Evolutionary conservation across 1,140 invertebrate species (phyloP).

Genomic region (Penaeus indicus): DNA sequence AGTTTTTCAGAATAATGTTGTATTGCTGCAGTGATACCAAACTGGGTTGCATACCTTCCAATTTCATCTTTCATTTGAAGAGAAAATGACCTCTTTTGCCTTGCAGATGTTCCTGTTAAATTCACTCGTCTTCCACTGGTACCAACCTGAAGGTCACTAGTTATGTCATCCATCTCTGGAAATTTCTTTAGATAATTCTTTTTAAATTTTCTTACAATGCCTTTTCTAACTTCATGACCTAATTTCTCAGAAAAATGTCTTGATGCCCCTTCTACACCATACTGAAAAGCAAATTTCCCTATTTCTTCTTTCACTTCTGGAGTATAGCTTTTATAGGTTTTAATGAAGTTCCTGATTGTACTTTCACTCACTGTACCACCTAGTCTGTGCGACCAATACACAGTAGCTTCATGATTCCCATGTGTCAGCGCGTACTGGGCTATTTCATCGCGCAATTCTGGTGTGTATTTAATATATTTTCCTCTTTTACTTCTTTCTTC

Average conservation of each 20-base stretch:
- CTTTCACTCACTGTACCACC: constrained; percentile 69
- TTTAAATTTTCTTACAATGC: constrained; percentile 70
- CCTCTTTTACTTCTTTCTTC: constrained; percentile 69
- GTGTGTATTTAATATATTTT: constrained; percentile 70
- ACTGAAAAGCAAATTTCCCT: constrained; percentile 68
- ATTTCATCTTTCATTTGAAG: constrained; percentile 69
- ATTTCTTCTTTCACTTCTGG: constrained; percentile 69
- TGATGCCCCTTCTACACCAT: constrained; percentile 68
- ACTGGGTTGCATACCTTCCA: constrained; percentile 68
- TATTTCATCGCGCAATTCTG: constrained; percentile 70
- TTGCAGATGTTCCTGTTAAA: constrained; percentile 40
- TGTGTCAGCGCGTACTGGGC: constrained; percentile 67
- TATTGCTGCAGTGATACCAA: constrained; percentile 67
- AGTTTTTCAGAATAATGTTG: constrained; percentile 69
- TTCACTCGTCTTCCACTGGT: constrained; percentile 32
- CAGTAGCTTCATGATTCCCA: constrained; percentile 65
- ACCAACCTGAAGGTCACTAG: constrained; percentile 43
- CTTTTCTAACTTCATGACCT: constrained; percentile 67
- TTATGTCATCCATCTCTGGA: constrained; percentile 52
- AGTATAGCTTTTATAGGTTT: constrained; percentile 68
- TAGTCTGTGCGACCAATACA: constrained; percentile 66
- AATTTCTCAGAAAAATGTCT: constrained; percentile 68
- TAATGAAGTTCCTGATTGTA: constrained; percentile 70
- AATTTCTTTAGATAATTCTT: constrained; percentile 67
- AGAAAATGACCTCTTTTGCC: constrained; percentile 65